Conservation (phyloP, 2,797 vertebrate genomes). For the Periophthalmus magnuspinnatus region DNA sequence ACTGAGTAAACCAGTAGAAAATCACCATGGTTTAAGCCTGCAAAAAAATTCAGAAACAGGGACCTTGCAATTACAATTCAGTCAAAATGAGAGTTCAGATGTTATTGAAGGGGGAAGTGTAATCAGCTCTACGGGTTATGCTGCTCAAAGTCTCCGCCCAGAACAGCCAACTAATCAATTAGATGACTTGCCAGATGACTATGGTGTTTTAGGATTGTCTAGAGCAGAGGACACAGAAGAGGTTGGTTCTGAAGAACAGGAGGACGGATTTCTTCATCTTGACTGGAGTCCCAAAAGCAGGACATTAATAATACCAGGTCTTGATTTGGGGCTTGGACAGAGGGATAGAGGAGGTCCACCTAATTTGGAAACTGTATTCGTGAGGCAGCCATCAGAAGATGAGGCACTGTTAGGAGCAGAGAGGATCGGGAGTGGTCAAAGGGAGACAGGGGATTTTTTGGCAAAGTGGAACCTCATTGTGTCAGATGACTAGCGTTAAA, state of each 20-base stretch:
- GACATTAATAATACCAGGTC: slow-evolving; percentile 32
- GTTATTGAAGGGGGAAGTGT: slow-evolving; percentile 11
- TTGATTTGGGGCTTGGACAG: neutral
- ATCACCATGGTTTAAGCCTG: slow-evolving; percentile 8
- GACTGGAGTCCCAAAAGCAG: slow-evolving; percentile 36
- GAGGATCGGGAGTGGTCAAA: slow-evolving; percentile 2
- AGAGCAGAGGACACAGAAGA: neutral
- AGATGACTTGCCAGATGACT: slow-evolving; percentile 17
- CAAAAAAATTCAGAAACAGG: slow-evolving; percentile 13
- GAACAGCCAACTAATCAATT: neutral
- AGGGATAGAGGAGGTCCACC: neutral
- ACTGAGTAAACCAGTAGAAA: neutral
- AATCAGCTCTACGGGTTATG: slow-evolving; percentile 33
- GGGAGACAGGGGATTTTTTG: slow-evolving; percentile 20
- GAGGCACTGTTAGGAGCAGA: neutral
- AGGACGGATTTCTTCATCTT: slow-evolving; percentile 5
- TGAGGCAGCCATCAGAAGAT: slow-evolving; percentile 52
- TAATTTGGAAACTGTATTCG: slow-evolving; percentile 42
- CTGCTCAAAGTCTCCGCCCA: slow-evolving; percentile 11
- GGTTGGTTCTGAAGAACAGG: neutral
- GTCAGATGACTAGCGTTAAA: slow-evolving; percentile 31
- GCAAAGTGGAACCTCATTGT: slow-evolving; percentile 55
- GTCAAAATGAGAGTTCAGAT: neutral
- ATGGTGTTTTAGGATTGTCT: slow-evolving; percentile 3
- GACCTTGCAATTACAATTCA: slow-evolving; percentile 15